A percentile compares a stretch with the other conserved stretches of the same genome.
Evolutionary conservation across 1,140 invertebrate species (phyloP).

Genomic region (Heliconius melpomene): DNA sequence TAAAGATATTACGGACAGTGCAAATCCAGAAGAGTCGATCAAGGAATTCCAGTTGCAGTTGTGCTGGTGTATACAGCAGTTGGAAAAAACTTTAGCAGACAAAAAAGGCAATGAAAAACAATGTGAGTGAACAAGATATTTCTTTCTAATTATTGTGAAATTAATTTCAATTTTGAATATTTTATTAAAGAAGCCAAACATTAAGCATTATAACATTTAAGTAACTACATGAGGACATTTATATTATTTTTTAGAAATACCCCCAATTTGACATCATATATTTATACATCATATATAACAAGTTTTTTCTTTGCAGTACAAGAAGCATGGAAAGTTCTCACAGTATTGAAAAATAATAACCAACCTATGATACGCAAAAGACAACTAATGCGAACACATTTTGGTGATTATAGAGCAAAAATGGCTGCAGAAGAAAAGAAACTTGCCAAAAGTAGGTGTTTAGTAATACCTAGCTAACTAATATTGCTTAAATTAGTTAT

Average conservation of each 20-base stretch:
- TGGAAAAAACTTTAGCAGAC: conserved; percentile 82
- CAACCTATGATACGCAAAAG: conserved; percentile 86
- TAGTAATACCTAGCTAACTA: conserved; percentile 40
- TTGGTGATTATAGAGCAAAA: conserved; percentile 88
- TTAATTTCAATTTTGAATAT: not conserved
- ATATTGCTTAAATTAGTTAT: conserved; percentile 15
- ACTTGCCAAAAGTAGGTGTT: conserved; percentile 69
- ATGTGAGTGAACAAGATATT: conserved; percentile 65
- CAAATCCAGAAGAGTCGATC: conserved; percentile 79
- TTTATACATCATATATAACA: not conserved
- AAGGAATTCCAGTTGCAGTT: conserved; percentile 87
- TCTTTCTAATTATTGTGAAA: not conserved
- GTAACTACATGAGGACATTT: too few relatives aligned
- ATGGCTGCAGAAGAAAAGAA: conserved; percentile 89
- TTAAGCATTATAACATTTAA: too few relatives aligned
- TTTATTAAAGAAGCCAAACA: not conserved
- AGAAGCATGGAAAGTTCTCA: conserved; percentile 83
- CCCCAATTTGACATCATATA: not conserved
- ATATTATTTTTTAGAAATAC: not conserved
- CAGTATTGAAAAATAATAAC: conserved; percentile 84
- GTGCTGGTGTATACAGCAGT: conserved; percentile 88
- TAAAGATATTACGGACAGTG: conserved; percentile 52
- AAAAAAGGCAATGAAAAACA: conserved; percentile 85
- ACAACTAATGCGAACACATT: conserved; percentile 86
- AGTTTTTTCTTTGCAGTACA: conserved; percentile 73